phyloP scores from a whole-genome alignment of 2,888 invertebrate species.

The Pelosia muscerda region DNA sequence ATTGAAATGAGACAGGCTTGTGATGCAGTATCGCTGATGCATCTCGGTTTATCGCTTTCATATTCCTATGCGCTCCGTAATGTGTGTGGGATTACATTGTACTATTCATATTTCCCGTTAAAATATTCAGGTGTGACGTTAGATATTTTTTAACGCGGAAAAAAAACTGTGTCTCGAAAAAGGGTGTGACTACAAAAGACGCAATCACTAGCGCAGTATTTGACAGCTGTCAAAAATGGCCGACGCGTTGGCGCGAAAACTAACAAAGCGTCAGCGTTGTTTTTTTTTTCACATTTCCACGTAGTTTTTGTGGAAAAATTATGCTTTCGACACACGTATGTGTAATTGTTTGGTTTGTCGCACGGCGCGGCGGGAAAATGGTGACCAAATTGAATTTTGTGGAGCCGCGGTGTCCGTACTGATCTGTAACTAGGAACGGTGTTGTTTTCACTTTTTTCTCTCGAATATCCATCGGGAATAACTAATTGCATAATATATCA shows the following conservation, averaged over 20 bases:
- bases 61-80: conserved; percentile 72
- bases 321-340: conserved; percentile 82
- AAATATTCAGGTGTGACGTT: conserved; percentile 55
- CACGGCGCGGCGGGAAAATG: conserved; percentile 68
- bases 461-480: conserved; percentile 43
- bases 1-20: conserved; percentile 76
- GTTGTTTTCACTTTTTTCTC: conserved; percentile 47
- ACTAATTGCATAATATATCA: conserved; percentile 49
- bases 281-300: conserved; percentile 75
- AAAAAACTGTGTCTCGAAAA: conserved; percentile 42
- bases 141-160: conserved; percentile 40
- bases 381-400: conserved; percentile 82
- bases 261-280: conserved; percentile 73
- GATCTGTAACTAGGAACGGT: conserved; percentile 69
- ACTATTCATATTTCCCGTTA: conserved; percentile 72
- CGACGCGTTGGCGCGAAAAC: conserved; percentile 78
- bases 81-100: conserved; percentile 80
- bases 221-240: conserved; percentile 85
- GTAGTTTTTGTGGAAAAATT: conserved; percentile 79
- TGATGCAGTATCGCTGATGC: conserved; percentile 76
- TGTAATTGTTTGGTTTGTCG: conserved; percentile 86
- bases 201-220: conserved; percentile 69
- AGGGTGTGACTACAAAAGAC: conserved; percentile 76
- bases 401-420: conserved; percentile 66
- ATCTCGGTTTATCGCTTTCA: conserved; percentile 80